Evolutionary conservation across 37 sponge, comb jelly and placozoan species (phyloP).

Genomic region (Dysidea cf. avara): DNA sequence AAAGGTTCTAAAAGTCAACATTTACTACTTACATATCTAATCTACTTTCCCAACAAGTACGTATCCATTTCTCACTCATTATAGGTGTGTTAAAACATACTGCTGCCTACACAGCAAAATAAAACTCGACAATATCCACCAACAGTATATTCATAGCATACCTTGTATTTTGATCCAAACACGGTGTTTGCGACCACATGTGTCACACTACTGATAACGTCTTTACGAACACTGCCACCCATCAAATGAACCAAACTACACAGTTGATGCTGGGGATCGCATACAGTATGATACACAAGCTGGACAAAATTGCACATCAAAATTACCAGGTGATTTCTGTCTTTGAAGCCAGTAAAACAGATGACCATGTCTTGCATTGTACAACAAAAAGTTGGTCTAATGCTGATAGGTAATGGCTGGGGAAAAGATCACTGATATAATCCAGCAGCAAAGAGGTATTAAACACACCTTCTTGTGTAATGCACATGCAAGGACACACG

Average conservation of each 20-base stretch:
- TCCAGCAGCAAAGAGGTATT: not conserved
- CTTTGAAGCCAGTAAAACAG: slow-evolving; percentile 89
- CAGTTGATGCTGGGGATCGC: slow-evolving; percentile 40
- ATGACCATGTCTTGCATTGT: slow-evolving; percentile 64
- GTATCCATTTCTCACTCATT: slow-evolving; percentile 89
- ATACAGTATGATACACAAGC: not conserved
- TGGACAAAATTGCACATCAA: not conserved
- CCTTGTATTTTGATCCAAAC: slow-evolving; percentile 83
- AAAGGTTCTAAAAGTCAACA: not conserved
- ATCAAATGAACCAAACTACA: slow-evolving; percentile 75
- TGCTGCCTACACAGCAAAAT: slow-evolving; percentile 54
- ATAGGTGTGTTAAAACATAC: slow-evolving; percentile 79
- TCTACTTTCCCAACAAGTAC: slow-evolving; percentile 61
- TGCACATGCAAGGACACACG: slow-evolving; percentile 62
- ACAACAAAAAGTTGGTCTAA: slow-evolving; percentile 60
- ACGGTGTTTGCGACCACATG: slow-evolving; percentile 89
- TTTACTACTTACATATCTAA: slow-evolving; percentile 13
- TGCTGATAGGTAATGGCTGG: slow-evolving; percentile 58
- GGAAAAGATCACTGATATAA: not conserved
- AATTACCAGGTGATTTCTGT: slow-evolving; percentile 54
- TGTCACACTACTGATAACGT: slow-evolving; percentile 73
- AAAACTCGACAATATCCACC: not conserved
- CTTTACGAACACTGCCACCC: slow-evolving; percentile 88
- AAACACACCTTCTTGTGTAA: slow-evolving; percentile 39
- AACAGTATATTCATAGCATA: no score